phyloP scores from a whole-genome alignment of 2,888 invertebrate species.

The Agrotis ipsilon region DNA sequence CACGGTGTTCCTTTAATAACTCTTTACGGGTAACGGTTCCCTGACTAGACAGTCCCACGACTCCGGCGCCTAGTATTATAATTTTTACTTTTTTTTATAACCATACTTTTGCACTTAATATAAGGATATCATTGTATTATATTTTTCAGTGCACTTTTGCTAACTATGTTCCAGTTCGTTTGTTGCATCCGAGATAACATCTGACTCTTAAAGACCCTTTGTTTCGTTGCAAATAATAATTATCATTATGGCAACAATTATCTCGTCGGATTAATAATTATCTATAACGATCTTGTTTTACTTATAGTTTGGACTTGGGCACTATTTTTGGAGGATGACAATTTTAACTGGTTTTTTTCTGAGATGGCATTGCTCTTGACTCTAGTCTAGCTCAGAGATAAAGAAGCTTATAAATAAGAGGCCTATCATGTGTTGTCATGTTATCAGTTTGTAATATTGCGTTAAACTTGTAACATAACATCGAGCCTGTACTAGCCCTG shows the following conservation, averaged over 20 bases:
- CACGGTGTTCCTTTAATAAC: no score
- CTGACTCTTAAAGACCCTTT: slow-evolving; percentile 72
- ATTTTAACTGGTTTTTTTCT: not conserved
- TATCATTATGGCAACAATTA: slow-evolving; percentile 71
- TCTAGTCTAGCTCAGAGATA: no score
- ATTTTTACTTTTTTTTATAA: not conserved
- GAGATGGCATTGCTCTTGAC: no score
- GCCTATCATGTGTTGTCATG: no score
- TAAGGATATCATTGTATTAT: slow-evolving; percentile 15
- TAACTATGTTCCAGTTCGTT: slow-evolving; percentile 43
- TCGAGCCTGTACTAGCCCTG: no score
- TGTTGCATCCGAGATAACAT: slow-evolving; percentile 58
- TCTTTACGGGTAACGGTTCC: no score
- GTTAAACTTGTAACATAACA: no score
- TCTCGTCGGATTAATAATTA: slow-evolving; percentile 76
- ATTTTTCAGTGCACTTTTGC: slow-evolving; percentile 52
- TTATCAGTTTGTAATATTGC: no score
- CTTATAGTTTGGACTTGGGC: slow-evolving; percentile 62
- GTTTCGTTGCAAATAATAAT: slow-evolving; percentile 74
- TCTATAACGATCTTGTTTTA: slow-evolving; percentile 65
- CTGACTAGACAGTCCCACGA: no score
- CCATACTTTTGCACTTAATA: not conserved
- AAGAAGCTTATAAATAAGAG: no score
- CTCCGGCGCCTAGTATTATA: no score
- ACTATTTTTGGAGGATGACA: not conserved